phyloP scores from a whole-genome alignment of 2,113 vertebrate species.

The Nipponia nippon region DNA sequence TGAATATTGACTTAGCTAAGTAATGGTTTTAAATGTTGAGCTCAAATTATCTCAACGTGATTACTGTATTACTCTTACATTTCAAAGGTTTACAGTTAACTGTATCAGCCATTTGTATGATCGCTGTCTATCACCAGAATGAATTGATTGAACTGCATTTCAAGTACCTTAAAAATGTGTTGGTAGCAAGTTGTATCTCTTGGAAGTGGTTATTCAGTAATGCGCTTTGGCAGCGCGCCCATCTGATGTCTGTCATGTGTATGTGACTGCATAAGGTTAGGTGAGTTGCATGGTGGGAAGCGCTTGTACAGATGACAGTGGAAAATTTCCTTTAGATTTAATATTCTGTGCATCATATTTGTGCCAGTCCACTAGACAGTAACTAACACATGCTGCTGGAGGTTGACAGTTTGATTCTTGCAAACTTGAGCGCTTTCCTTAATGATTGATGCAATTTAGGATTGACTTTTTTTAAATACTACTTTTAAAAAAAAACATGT shows the following conservation, averaged over 20 bases:
- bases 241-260: background rate
- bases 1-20: background rate
- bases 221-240: background rate
- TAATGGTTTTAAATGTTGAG: background rate
- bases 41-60: background rate
- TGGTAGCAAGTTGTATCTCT: background rate
- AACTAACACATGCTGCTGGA: background rate
- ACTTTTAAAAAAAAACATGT: background rate
- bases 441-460: background rate
- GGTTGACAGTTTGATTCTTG: background rate
- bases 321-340: conserved; percentile 28
- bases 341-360: background rate
- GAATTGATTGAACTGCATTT: background rate
- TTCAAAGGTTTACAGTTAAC: background rate
- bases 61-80: background rate
- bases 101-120: background rate
- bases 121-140: background rate
- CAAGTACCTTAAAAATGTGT: background rate
- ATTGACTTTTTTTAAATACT: background rate
- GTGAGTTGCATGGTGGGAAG: background rate
- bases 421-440: background rate
- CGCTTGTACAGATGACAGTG: background rate
- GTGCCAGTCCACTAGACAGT: background rate
- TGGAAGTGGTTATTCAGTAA: background rate
- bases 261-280: background rate